Conservation (phyloP, 1,140 invertebrate species). For the Cherax destructor region DNA sequence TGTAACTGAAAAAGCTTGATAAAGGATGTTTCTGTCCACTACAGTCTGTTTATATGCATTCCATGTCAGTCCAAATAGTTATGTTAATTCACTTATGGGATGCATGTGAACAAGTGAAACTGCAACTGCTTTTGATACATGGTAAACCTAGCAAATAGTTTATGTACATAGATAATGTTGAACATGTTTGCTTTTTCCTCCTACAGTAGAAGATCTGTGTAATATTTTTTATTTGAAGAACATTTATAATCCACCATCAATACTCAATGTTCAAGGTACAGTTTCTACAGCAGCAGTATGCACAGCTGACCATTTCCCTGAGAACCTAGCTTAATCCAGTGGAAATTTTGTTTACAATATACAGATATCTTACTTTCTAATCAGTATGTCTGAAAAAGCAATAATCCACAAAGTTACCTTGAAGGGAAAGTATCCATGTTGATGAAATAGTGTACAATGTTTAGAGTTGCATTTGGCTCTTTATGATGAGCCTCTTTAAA, state of each 20-base stretch:
- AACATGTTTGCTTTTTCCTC: conserved; percentile 26
- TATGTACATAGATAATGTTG: conserved; percentile 22
- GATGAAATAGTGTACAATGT: conserved; percentile 28
- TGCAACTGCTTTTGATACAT: conserved; percentile 58
- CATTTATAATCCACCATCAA: conserved; percentile 20
- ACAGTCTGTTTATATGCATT: conserved; percentile 49
- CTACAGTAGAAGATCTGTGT: conserved; percentile 6
- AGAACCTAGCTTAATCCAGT: conserved; percentile 28
- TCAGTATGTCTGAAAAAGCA: conserved; percentile 18
- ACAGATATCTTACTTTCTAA: background rate
- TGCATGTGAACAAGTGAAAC: conserved; percentile 40
- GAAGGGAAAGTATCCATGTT: conserved; percentile 21
- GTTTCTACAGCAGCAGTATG: conserved; percentile 21
- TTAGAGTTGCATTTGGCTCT: background rate
- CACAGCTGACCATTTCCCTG: conserved; percentile 8
- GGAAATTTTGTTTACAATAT: background rate
- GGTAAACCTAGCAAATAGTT: conserved; percentile 37
- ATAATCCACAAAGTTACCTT: background rate
- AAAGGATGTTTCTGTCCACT: conserved; percentile 56
- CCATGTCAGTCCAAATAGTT: conserved; percentile 36
- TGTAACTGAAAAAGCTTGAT: conserved; percentile 3
- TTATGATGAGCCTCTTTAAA: background rate
- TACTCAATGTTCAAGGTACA: conserved; percentile 33
- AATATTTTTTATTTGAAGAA: background rate
- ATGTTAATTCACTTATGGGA: conserved; percentile 26